Conservation (phyloP, 2,113 vertebrate species). For the Okapia johnstoni region DNA sequence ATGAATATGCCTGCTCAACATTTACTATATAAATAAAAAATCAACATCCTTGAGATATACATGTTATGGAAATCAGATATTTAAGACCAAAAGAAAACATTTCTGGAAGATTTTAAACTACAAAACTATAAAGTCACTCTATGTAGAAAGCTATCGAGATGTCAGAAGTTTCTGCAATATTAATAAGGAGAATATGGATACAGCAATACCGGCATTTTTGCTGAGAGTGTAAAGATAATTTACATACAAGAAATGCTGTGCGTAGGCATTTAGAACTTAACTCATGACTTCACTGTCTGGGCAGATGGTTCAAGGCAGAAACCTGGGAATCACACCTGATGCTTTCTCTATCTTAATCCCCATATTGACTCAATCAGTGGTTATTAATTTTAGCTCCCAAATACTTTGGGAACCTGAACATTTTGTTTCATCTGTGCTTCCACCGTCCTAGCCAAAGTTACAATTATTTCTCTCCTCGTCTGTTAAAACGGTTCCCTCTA, state of each 20-base stretch:
- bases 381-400: neutral
- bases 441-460: neutral
- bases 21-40: constrained; percentile 31
- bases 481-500: neutral
- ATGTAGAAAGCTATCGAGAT: neutral
- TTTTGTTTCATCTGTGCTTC: neutral
- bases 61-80: neutral
- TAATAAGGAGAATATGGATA: neutral
- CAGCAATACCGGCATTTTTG: neutral
- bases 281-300: neutral
- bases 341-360: neutral
- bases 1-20: neutral
- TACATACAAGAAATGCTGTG: neutral
- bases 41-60: neutral
- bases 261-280: neutral
- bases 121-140: constrained; percentile 38
- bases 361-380: neutral
- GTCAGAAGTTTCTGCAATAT: neutral
- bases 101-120: neutral
- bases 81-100: constrained; percentile 25
- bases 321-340: neutral
- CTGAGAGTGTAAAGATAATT: neutral
- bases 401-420: neutral
- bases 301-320: neutral
- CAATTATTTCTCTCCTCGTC: neutral